Evolutionary conservation across 2,888 invertebrate species (phyloP), one percentile per base, ranked within the genome.

Genomic region (Ypsolopha sequella): DNA sequence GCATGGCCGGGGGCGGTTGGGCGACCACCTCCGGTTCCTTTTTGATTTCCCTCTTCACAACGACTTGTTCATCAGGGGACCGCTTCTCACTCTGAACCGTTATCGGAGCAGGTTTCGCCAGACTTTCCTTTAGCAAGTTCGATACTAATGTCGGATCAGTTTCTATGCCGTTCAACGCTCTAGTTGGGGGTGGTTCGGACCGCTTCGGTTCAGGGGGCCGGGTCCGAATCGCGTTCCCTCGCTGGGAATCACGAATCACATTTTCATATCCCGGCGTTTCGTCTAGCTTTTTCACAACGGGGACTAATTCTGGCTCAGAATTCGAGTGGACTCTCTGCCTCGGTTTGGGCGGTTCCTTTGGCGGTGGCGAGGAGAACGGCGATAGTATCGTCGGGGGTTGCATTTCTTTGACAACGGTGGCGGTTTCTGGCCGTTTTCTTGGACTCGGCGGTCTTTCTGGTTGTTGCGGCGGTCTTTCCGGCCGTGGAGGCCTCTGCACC

Each of bases 81-180:
- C 74, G 76, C 52, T 66, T 77, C 54, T 79, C 87, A 1, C 71
- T 78, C 0, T 77, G 77, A 24, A 76, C 86, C 1, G 76, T 80
- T 53, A 84, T 87, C 1, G 86, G 85, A 0, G 66, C 80, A 0
- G 86, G 85, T 56, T 82, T 82, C 0, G 87, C 89, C 48, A 90
- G 68, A 55, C 89, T 89, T 57, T 92, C 92, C 65, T 92, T 92
- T 1, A 92, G 71, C 43, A 92, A 71, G 62, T 89, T 91, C n/a
- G 92, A 91, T 34, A 92, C 92, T 61, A 92, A 61, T 7, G 90
- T 90, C 0, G 92, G 92, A 62, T 92, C 91, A 0, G 92, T 92
- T 73, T 92, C 92, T 9, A 92, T 90, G 7, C 91, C 91, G 60
- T 92, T 92, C 0, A 91, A 58, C 0, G 80, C 56, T 45, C 88